A percentile compares a stretch with the other conserved stretches of the same genome.
These are phyloP conservation scores for Drosophila sp. DNA, from an alignment of 1,140 invertebrate species.

Conservation along the genomic window DNA sequence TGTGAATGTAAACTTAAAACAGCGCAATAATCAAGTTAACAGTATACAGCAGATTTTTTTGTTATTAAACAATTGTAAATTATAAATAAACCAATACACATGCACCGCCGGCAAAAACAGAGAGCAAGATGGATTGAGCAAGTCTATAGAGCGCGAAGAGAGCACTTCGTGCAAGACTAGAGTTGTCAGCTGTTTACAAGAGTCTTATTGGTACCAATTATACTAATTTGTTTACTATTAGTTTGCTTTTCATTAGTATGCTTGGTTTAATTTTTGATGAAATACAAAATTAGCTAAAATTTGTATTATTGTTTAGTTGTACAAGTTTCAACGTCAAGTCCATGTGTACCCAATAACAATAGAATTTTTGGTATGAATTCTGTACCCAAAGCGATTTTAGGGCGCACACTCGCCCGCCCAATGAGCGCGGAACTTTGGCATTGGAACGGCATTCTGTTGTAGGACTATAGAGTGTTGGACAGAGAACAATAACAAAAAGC, in stretches of 20 bases:
- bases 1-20: not conserved
- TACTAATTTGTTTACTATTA: not conserved
- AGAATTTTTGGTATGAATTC: slow-evolving; percentile 6
- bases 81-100: slow-evolving; percentile 75
- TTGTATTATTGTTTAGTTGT: not conserved
- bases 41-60: not conserved
- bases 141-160: slow-evolving; percentile 13
- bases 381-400: not conserved
- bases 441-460: slow-evolving; percentile 11
- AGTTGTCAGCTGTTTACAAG: slow-evolving; percentile 51
- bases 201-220: not conserved
- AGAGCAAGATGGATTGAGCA: slow-evolving; percentile 43
- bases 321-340: not conserved
- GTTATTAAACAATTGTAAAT: slow-evolving; percentile 56
- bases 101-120: slow-evolving; percentile 72
- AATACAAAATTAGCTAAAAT: too few species aligned
- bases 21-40: not conserved
- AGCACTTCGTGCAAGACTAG: slow-evolving; percentile 10
- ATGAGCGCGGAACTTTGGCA: slow-evolving; percentile 23
- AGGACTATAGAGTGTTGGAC: not conserved
- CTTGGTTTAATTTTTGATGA: too few species aligned
- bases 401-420: slow-evolving; percentile 45
- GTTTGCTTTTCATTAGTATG: too few species aligned
- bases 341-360: slow-evolving; percentile 6
- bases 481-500: slow-evolving; percentile 38